Percentiles rank a stretch among this genome's conserved stretches.
Evolutionary conservation across 2,113 vertebrate genomes (phyloP).

Genomic region (human (Homo sapiens)): GRCh38 chr13:110572001-110572500

Average conservation of each 20-base stretch:
- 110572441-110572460: not conserved
- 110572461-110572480: not conserved
- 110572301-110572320: too few species aligned
- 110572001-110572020: not conserved
- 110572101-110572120: not conserved
- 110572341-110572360: too few species aligned
- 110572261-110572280: too few species aligned
- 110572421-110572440: not conserved
- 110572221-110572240: not conserved
- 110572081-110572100: not conserved
- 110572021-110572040: not conserved
- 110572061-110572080: not conserved
- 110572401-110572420: not conserved
- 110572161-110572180: not conserved
- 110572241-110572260: too few species aligned
- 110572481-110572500: not conserved
- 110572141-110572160: not conserved
- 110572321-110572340: not conserved
- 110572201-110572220: not conserved
- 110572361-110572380: not conserved
- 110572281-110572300: too few species aligned
- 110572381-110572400: not conserved
- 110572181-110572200: not conserved
- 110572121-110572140: not conserved
- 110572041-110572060: not conserved